Evolutionary conservation across 2,888 invertebrate genomes (phyloP).

Genomic region (Dryobota labecula): DNA sequence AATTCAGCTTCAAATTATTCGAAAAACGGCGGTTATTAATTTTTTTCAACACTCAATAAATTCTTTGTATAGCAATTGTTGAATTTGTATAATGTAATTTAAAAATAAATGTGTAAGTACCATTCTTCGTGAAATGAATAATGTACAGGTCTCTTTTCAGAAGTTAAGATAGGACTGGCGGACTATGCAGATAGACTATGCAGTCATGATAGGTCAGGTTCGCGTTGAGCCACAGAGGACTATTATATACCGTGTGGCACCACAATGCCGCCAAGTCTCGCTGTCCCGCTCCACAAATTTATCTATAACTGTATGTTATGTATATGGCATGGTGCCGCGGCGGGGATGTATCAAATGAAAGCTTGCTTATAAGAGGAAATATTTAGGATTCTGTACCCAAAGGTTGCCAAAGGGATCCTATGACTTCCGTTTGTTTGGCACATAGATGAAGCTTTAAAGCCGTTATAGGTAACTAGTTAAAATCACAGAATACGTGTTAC

Average conservation of each 20-base stretch:
- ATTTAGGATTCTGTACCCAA: background rate
- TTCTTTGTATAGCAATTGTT: background rate
- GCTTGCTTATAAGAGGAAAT: background rate
- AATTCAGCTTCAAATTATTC: background rate
- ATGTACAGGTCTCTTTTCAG: background rate
- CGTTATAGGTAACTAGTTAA: background rate
- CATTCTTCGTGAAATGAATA: background rate
- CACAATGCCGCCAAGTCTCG: slow-evolving; percentile 1
- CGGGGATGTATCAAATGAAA: background rate
- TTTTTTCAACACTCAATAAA: background rate
- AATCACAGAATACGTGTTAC: background rate
- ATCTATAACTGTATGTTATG: background rate
- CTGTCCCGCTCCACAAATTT: background rate
- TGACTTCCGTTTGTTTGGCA: background rate
- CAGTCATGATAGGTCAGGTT: background rate
- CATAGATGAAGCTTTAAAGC: background rate
- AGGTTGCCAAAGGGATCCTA: background rate
- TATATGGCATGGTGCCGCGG: background rate
- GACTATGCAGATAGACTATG: background rate
- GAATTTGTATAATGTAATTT: background rate
- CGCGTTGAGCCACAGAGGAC: background rate
- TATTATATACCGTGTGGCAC: background rate
- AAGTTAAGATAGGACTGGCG: background rate
- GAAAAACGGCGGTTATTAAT: background rate
- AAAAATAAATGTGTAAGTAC: background rate